A percentile compares a stretch with the other conserved stretches of the same genome.
phyloP scores from a whole-genome alignment of 2,113 vertebrate genomes.

The Corapipo altera region DNA sequence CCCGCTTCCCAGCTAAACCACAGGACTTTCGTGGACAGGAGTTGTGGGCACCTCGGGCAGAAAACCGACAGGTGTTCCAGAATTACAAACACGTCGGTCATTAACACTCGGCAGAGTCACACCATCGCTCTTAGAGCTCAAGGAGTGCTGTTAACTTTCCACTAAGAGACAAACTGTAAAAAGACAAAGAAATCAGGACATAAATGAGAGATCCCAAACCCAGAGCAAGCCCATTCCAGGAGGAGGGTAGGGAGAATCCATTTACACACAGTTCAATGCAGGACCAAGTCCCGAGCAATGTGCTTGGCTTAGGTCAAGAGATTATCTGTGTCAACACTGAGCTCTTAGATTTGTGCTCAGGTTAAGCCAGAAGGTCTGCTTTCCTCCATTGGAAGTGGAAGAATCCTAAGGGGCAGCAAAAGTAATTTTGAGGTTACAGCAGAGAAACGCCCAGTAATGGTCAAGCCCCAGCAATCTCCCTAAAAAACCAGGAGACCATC shows the following conservation, averaged over 20 bases:
- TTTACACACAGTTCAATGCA: background rate
- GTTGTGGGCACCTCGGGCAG: fast-evolving
- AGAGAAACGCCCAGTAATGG: background rate
- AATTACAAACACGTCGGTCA: fast-evolving
- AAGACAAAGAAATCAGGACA: background rate
- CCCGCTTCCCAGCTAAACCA: fast-evolving
- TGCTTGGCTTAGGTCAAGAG: background rate
- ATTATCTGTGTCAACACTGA: background rate
- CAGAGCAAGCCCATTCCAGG: background rate
- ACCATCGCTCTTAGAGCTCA: fast-evolving
- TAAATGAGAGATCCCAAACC: background rate
- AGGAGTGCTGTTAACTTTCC: background rate
- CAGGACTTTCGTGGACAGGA: background rate
- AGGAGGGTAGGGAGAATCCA: background rate
- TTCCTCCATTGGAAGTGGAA: background rate
- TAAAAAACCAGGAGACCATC: background rate
- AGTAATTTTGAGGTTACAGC: background rate
- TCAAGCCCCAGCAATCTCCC: background rate
- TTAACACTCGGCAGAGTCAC: fast-evolving
- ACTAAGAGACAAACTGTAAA: background rate
- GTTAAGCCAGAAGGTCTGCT: background rate
- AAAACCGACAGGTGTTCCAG: fast-evolving
- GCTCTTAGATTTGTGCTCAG: background rate
- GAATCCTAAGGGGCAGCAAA: background rate
- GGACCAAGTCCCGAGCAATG: background rate